Evolutionary conservation across 1,140 invertebrate species (phyloP).

Genomic region (Sycophila sp.): DNA sequence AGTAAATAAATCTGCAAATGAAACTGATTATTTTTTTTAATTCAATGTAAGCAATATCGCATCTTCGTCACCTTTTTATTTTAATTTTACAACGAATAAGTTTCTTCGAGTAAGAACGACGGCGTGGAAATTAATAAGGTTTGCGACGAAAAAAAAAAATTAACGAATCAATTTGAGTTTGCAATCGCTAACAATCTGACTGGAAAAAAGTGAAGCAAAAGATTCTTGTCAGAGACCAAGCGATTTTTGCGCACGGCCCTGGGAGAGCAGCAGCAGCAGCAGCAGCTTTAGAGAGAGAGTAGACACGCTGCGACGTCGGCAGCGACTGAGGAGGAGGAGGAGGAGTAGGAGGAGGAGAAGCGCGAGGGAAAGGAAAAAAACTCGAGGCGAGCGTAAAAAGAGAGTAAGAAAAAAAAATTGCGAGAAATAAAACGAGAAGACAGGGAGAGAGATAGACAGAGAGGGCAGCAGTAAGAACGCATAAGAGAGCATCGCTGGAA

Average conservation of each 20-base stretch:
- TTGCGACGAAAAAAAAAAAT: no score
- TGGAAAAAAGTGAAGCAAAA: no score
- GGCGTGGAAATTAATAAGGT: no score
- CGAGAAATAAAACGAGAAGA: conserved; percentile 14
- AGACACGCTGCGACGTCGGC: not conserved
- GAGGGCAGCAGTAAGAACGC: not conserved
- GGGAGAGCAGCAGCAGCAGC: conserved; percentile 11
- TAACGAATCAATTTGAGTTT: no score
- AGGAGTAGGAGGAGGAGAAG: not conserved
- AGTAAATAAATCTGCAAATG: no score
- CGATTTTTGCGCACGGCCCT: conserved; percentile 27
- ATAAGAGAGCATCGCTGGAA: not conserved
- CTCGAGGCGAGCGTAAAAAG: conserved; percentile 17
- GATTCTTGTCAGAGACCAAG: conserved; percentile 7
- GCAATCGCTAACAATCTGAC: no score
- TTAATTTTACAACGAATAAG: no score
- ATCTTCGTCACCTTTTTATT: no score
- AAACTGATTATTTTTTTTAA: no score
- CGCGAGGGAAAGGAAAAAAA: conserved; percentile 20
- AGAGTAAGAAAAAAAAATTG: conserved; percentile 14
- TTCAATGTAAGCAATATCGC: no score
- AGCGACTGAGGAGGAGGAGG: not conserved
- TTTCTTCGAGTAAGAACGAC: no score
- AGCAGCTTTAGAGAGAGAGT: not conserved
- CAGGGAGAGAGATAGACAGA: conserved; percentile 2